A percentile compares a stretch with the other conserved stretches of the same genome.
Evolutionary conservation across 2,888 invertebrate species (phyloP).

Genomic region (Molanna angustata): DNA sequence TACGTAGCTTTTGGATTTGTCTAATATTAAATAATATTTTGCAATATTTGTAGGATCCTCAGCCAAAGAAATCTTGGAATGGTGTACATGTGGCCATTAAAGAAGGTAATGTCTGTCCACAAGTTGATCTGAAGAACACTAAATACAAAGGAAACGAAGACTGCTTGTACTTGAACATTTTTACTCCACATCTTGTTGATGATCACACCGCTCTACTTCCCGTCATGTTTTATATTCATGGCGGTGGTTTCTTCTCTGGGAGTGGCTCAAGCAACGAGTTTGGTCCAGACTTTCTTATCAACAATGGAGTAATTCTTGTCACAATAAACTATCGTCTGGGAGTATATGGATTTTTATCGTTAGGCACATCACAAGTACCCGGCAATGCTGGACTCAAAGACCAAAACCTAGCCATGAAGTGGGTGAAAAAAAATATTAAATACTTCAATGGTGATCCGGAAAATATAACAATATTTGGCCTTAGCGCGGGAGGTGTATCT

Average conservation of each 20-base stretch:
- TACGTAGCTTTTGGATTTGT: too few relatives aligned
- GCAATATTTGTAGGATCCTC: too few relatives aligned
- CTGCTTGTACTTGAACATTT: slow-evolving; percentile 50
- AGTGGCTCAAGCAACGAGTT: slow-evolving; percentile 45
- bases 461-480: slow-evolving; percentile 50
- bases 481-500: slow-evolving; percentile 48
- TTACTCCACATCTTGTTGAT: slow-evolving; percentile 40
- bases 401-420: slow-evolving; percentile 48
- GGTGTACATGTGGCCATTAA: slow-evolving; percentile 51
- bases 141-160: slow-evolving; percentile 43
- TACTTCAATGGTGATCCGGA: slow-evolving; percentile 46
- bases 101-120: slow-evolving; percentile 38
- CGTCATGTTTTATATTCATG: slow-evolving; percentile 52
- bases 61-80: slow-evolving; percentile 44
- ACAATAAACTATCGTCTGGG: slow-evolving; percentile 53
- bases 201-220: slow-evolving; percentile 40
- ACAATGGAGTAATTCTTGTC: slow-evolving; percentile 47
- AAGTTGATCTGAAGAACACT: slow-evolving; percentile 35
- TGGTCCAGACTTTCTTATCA: slow-evolving; percentile 49
- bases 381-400: slow-evolving; percentile 53
- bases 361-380: slow-evolving; percentile 45
- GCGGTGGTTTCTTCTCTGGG: slow-evolving; percentile 51
- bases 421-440: slow-evolving; percentile 46
- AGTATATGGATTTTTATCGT: slow-evolving; percentile 48
- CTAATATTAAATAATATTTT: too few relatives aligned